Base-by-base conservation (phyloP, 2,888 invertebrate genomes). In the Tenthredo distinguenda region DNA sequence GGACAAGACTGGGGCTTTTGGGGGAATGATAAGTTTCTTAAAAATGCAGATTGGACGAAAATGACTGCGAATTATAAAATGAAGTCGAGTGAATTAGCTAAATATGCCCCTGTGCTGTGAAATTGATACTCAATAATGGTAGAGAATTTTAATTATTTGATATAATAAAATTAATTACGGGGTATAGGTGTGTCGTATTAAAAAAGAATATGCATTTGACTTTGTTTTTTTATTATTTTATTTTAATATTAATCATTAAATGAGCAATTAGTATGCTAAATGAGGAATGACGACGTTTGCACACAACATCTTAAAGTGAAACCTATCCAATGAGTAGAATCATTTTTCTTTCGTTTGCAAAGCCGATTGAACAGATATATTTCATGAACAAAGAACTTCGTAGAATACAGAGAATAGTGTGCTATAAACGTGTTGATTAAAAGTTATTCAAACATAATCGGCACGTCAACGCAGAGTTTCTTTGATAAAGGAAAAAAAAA, bases 261-360 rank as follows among this genome's bases (percentile, higher is more conserved):
- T 84, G 85, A 62, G 84, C 76, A 47, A 87, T 87, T 87, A 86
- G 85, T 79, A 86, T 72, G 77, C 84, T 86, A 81, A 87, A 84
- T 84, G 85, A 87, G 86, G 87, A 91, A 91, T 91, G 77, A 55
- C 34, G 77, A 77, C 31, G 91, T 91, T 91, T 84, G 68, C 62
- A 77, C 77, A 43, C 81, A 79, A 74, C 72, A 74, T 74, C 9
- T 74, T 34, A 85, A 76, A 83, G 81, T 85, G 65, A 76, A 62
- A 58, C 84, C 58, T 34, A 9, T 58, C 31, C 40, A 43, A 18
- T 65, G 62, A 31, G 74, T 50, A 43, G 68, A 83, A 34, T 77
- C 77, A 77, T 77, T 43, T 34, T 31, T 72, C 7, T 0, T 72
- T 40, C n/a, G 6, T n/a, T 72, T 10, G 37, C 71, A n/a, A 72